Percentiles rank a stretch among this genome's conserved stretches.
Conservation (phyloP, 1,140 invertebrate genomes). For the Drosophila bifasciata region DNA sequence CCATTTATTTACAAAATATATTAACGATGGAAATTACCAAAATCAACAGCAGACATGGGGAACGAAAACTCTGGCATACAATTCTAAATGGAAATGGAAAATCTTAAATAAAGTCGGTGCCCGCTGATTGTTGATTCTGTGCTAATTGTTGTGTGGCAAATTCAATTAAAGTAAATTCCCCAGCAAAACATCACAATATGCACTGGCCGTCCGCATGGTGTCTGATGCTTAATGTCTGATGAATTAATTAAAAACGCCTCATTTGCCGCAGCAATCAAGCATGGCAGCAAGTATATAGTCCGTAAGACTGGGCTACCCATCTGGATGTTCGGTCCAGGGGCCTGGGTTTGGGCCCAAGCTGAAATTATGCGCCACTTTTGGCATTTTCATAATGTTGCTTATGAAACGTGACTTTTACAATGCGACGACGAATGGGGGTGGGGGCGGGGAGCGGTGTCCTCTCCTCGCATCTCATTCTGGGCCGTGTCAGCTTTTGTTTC, state of each 20-base stretch:
- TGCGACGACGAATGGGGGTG: slow-evolving; percentile 10
- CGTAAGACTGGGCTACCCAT: slow-evolving; percentile 3
- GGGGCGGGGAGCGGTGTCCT: too few relatives aligned
- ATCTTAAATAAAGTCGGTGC: slow-evolving; percentile 20
- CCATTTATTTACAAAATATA: slow-evolving; percentile 75
- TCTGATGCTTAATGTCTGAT: slow-evolving; percentile 35
- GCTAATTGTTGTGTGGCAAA: slow-evolving; percentile 61
- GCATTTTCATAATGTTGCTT: slow-evolving; percentile 78
- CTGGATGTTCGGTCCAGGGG: slow-evolving; percentile 13
- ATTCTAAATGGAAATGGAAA: slow-evolving; percentile 71
- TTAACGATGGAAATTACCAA: slow-evolving; percentile 62
- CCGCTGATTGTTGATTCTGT: slow-evolving; percentile 63
- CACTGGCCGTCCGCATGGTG: slow-evolving; percentile 26
- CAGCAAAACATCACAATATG: slow-evolving; percentile 43
- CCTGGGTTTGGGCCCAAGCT: slow-evolving; percentile 27
- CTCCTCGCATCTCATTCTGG: slow-evolving; percentile 37
- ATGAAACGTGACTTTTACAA: slow-evolving; percentile 75
- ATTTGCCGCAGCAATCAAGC: slow-evolving; percentile 71
- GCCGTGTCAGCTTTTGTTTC: slow-evolving; percentile 54
- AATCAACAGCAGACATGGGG: slow-evolving; percentile 64
- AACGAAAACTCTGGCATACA: slow-evolving; percentile 15
- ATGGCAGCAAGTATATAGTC: slow-evolving; percentile 24
- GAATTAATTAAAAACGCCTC: slow-evolving; percentile 82
- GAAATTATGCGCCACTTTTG: slow-evolving; percentile 73
- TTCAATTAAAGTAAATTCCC: slow-evolving; percentile 56